These are phyloP conservation scores for Aricia artaxerxes DNA, from an alignment of 2,888 invertebrate genomes.

Conservation along the genomic window DNA sequence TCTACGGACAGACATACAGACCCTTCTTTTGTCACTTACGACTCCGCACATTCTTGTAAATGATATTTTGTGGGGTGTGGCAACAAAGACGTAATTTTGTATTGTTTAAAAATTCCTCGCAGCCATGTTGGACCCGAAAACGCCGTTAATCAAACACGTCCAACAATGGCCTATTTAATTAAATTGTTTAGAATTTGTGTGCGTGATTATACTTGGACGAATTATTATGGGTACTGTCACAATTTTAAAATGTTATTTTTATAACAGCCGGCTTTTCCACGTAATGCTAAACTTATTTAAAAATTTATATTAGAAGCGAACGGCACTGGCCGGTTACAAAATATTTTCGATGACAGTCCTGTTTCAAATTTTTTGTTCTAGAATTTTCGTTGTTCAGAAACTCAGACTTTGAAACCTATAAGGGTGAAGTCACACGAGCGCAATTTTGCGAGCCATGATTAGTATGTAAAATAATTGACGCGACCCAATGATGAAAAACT, in stretches of 20 bases:
- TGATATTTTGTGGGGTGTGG: not conserved
- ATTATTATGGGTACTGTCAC: not conserved
- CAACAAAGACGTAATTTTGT: constrained; percentile 4
- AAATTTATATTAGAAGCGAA: too few relatives aligned
- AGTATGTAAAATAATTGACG: too few relatives aligned
- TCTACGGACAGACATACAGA: not conserved
- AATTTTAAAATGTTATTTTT: not conserved
- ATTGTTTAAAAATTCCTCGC: constrained; percentile 35
- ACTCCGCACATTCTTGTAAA: not conserved
- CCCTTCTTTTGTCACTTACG: not conserved
- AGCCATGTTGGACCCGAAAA: constrained; percentile 44
- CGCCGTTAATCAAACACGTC: not conserved
- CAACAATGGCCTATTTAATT: not conserved
- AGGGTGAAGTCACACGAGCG: too few relatives aligned
- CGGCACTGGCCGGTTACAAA: too few relatives aligned
- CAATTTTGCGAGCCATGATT: too few relatives aligned
- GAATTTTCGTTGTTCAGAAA: too few relatives aligned
- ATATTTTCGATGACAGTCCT: too few relatives aligned
- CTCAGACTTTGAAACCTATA: too few relatives aligned
- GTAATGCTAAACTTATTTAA: too few relatives aligned
- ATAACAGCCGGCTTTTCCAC: too few relatives aligned
- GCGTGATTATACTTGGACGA: constrained; percentile 3
- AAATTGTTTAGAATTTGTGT: constrained; percentile 6
- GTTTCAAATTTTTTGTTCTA: too few relatives aligned
- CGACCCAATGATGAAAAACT: too few relatives aligned